Evolutionary conservation across 2,888 invertebrate species (phyloP).

Genomic region (Ormyrus thymus): DNA sequence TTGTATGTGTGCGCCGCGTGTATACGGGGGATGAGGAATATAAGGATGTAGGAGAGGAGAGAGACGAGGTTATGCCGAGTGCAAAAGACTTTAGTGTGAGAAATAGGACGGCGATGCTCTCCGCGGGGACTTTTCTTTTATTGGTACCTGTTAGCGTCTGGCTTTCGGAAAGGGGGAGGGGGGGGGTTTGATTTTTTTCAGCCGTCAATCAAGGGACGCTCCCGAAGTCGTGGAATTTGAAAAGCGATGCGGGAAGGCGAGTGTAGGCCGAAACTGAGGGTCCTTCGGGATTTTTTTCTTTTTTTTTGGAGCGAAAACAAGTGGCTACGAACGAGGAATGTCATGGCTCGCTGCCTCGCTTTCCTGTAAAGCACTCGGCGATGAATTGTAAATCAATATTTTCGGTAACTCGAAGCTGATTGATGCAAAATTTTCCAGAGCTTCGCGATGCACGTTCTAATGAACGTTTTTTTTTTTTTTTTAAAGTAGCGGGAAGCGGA

Average conservation of each 20-base stretch:
- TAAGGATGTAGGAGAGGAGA: neutral
- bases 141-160: too few relatives aligned
- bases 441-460: neutral
- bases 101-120: conserved; percentile 35
- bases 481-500: too few relatives aligned
- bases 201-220: neutral
- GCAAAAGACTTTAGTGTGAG: conserved; percentile 36
- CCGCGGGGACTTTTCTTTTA: too few relatives aligned
- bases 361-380: too few relatives aligned
- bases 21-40: conserved; percentile 9
- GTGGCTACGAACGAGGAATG: neutral
- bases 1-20: too few relatives aligned
- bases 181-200: neutral
- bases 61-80: conserved; percentile 6
- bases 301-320: neutral
- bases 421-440: neutral
- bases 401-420: neutral
- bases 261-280: neutral
- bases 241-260: neutral
- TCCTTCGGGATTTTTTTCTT: neutral
- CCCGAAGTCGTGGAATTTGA: neutral
- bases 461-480: too few relatives aligned
- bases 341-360: too few relatives aligned
- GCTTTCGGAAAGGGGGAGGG: neutral
- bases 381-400: too few relatives aligned